These are phyloP conservation scores for Coracias cyanogaster DNA, from an alignment of 2,797 vertebrate species.

Conservation along the genomic window DNA sequence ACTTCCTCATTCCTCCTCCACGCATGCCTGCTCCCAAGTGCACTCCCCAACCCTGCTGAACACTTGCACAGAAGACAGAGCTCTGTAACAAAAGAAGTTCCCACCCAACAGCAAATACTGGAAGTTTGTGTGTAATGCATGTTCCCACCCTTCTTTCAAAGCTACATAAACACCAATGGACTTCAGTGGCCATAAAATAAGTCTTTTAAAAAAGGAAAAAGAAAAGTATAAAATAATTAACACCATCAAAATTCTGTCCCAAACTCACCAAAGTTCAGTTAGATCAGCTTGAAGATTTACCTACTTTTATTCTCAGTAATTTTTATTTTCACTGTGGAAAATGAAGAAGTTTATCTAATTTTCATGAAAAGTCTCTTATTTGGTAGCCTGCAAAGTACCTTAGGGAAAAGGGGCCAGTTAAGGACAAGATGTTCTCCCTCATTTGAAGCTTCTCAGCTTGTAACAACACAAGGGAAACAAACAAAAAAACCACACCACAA, in stretches of 20 bases:
- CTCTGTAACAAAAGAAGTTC: not conserved
- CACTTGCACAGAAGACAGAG: not conserved
- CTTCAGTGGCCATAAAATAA: accelerated
- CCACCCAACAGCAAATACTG: not conserved
- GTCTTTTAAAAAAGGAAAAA: too few relatives aligned
- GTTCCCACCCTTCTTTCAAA: not conserved
- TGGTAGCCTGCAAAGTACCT: not conserved
- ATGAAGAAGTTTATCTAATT: not conserved
- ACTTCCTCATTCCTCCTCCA: constrained; percentile 49
- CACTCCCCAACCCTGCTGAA: accelerated
- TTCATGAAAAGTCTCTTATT: not conserved
- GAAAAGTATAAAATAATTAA: not conserved
- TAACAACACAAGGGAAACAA: not conserved
- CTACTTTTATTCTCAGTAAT: not conserved
- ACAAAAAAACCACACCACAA: not conserved
- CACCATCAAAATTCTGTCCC: not conserved
- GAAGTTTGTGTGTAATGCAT: accelerated
- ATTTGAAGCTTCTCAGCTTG: not conserved
- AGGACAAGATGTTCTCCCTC: not conserved
- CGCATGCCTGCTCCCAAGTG: not conserved
- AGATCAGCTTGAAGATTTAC: not conserved
- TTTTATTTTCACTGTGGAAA: not conserved
- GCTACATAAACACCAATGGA: not conserved
- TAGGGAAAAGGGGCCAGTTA: not conserved
- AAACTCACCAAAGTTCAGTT: not conserved